A percentile compares a stretch with the other conserved stretches of the same genome.
These are phyloP conservation scores for Eristalis tenax DNA, from an alignment of 2,888 invertebrate genomes.

Conservation along the genomic window DNA sequence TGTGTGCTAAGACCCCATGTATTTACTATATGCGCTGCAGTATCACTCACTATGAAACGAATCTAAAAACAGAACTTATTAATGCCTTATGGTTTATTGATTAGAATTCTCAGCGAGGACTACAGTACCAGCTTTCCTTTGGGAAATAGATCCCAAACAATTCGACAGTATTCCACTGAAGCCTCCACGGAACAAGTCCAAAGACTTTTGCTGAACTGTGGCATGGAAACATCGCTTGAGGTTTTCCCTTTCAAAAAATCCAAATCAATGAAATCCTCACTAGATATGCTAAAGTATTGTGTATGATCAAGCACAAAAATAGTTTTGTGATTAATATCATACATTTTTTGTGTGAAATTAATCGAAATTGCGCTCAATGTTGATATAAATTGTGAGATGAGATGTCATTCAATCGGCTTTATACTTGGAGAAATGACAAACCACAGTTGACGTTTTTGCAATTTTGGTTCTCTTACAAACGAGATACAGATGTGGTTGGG, in stretches of 20 bases:
- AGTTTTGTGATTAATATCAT: conserved; percentile 92
- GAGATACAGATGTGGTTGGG: too few relatives aligned
- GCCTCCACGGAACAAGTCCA: conserved; percentile 99
- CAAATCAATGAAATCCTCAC: conserved; percentile 79
- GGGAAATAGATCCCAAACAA: conserved; percentile 98
- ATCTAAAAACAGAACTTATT: conserved; percentile 83
- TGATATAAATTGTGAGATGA: conserved; percentile 8
- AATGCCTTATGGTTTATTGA: background rate
- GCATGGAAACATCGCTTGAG: conserved; percentile 85
- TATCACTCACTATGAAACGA: conserved; percentile 93
- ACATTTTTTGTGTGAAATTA: conserved; percentile 74
- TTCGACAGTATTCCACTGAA: conserved; percentile 96
- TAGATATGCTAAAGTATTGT: conserved; percentile 90
- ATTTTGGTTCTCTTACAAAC: too few relatives aligned
- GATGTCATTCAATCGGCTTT: conserved; percentile 33
- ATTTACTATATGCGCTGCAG: conserved; percentile 91
- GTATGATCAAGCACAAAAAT: conserved; percentile 97
- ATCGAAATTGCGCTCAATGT: conserved; percentile 8
- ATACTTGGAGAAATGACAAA: background rate
- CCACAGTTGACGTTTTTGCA: too few relatives aligned
- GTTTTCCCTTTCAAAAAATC: conserved; percentile 83
- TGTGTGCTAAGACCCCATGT: conserved; percentile 92
- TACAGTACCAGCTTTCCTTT: conserved; percentile 89
- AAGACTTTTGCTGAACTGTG: conserved; percentile 93
- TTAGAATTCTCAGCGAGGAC: background rate